phyloP scores from a whole-genome alignment of 2,888 invertebrate species.

The Theodoxus fluviatilis region DNA sequence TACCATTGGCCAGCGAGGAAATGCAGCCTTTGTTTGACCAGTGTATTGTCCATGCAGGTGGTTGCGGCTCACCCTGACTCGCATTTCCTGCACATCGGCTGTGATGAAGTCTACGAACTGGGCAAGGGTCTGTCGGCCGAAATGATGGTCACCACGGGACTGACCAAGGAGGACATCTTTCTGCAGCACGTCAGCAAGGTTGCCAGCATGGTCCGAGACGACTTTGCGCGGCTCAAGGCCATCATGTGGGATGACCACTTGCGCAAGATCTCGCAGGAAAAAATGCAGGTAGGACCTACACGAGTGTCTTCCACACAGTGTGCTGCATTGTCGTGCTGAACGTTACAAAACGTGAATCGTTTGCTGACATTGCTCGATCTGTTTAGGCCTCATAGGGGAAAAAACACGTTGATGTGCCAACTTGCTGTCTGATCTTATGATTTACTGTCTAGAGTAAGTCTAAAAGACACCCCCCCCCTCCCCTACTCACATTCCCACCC shows the following conservation, averaged over 20 bases:
- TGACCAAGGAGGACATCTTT: slow-evolving; percentile 43
- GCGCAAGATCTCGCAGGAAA: slow-evolving; percentile 72
- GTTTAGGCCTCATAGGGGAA: too few species aligned
- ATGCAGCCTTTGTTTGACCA: not conserved
- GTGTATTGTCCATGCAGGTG: slow-evolving; percentile 46
- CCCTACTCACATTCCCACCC: too few species aligned
- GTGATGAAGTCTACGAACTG: slow-evolving; percentile 72
- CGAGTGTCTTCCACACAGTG: too few species aligned
- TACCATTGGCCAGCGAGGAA: not conserved
- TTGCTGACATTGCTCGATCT: too few species aligned
- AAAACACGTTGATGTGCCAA: too few species aligned
- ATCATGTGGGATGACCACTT: slow-evolving; percentile 85
- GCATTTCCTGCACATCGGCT: slow-evolving; percentile 78
- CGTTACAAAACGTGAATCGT: too few species aligned
- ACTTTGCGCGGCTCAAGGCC: slow-evolving; percentile 68
- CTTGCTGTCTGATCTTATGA: too few species aligned
- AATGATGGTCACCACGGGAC: slow-evolving; percentile 38
- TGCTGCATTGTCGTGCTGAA: too few species aligned
- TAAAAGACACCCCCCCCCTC: too few species aligned
- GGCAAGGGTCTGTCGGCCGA: slow-evolving; percentile 46
- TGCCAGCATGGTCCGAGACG: slow-evolving; percentile 39
- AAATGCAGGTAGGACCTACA: slow-evolving; percentile 35
- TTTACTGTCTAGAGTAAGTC: too few species aligned
- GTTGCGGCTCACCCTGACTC: slow-evolving; percentile 72
- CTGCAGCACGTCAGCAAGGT: slow-evolving; percentile 69